These are phyloP conservation scores for Drosophila mettleri DNA, from an alignment of 2,888 invertebrate species.

Conservation along the genomic window DNA sequence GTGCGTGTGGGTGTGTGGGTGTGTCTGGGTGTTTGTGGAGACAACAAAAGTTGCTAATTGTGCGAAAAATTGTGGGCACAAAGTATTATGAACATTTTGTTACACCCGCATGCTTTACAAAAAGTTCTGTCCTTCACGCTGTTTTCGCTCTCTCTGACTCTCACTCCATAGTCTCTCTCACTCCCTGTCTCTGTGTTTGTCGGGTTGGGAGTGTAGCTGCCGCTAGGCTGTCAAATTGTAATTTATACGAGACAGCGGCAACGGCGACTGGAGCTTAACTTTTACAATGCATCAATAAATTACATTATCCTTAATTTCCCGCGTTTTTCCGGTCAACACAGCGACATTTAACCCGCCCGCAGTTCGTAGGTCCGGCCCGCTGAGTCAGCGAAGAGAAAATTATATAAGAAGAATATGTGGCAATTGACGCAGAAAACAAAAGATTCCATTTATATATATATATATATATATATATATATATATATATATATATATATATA, in stretches of 20 bases:
- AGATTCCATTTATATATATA: background rate
- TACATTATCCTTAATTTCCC: slow-evolving; percentile 80
- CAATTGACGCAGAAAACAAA: background rate
- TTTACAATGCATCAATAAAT: slow-evolving; percentile 80
- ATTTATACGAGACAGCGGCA: slow-evolving; percentile 68
- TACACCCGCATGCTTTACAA: slow-evolving; percentile 47
- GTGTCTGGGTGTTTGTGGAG: slow-evolving; percentile 14
- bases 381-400: slow-evolving; percentile 54
- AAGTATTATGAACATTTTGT: slow-evolving; percentile 60
- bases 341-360: slow-evolving; percentile 74
- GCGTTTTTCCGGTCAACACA: slow-evolving; percentile 78
- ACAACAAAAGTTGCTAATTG: slow-evolving; percentile 68
- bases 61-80: slow-evolving; percentile 64
- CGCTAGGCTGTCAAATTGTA: slow-evolving; percentile 69
- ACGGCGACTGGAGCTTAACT: slow-evolving; percentile 70
- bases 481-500: no score
- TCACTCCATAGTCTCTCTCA: background rate
- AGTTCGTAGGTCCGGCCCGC: slow-evolving; percentile 49
- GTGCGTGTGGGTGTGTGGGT: background rate
- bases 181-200: slow-evolving; percentile 4
- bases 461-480: no score
- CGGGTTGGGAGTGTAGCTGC: slow-evolving; percentile 29
- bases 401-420: background rate
- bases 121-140: background rate
- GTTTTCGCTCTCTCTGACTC: background rate